Evolutionary conservation across 2,888 invertebrate genomes (phyloP).

Genomic region (Mesorhabditis sp.): DNA sequence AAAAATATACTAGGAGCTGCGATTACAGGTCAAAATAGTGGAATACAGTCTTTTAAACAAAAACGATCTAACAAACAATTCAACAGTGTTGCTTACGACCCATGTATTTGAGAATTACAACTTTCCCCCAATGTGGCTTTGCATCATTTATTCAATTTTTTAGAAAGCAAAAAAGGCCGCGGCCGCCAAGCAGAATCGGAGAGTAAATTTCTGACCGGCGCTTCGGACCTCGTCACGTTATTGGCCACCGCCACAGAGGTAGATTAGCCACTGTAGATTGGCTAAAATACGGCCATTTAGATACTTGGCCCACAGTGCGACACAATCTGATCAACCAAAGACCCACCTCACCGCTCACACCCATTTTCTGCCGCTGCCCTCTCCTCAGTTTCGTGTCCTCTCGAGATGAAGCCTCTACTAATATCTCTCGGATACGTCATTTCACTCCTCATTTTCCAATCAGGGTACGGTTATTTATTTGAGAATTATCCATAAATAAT

Average conservation of each 20-base stretch:
- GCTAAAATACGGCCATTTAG: not conserved
- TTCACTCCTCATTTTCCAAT: slow-evolving; percentile 49
- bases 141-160: not conserved
- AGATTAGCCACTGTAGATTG: not conserved
- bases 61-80: too few species aligned
- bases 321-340: not conserved
- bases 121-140: too few species aligned
- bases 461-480: slow-evolving; percentile 23
- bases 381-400: not conserved
- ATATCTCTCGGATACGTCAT: slow-evolving; percentile 18
- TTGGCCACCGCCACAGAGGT: slow-evolving; percentile 3
- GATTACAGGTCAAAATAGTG: too few species aligned
- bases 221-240: slow-evolving; percentile 1
- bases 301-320: not conserved
- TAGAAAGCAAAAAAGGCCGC: slow-evolving; percentile 6
- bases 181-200: not conserved
- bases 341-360: not conserved
- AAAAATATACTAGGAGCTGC: too few species aligned
- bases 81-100: too few species aligned
- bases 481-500: not conserved
- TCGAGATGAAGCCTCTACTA: slow-evolving; percentile 10
- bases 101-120: too few species aligned
- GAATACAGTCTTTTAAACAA: too few species aligned
- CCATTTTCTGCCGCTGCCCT: not conserved
- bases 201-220: slow-evolving; percentile 6